These are phyloP conservation scores for Hydractinia symbiolongicarpus DNA, from an alignment of 30 jellyfish, hydroid and myxozoan genomes.

Conservation along the genomic window DNA sequence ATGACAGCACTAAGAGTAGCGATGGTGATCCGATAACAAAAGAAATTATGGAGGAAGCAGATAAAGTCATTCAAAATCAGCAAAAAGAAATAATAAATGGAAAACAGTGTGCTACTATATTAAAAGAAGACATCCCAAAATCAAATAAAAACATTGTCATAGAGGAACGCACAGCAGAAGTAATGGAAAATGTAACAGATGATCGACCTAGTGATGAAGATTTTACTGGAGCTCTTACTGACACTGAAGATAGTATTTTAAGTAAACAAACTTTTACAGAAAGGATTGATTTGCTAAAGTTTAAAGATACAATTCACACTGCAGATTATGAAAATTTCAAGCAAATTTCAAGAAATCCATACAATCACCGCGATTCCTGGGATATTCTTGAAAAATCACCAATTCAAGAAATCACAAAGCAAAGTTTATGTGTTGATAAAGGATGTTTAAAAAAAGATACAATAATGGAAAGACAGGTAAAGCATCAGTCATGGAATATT, in stretches of 20 bases:
- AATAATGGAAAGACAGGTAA: neutral
- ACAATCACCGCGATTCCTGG: slow-evolving; percentile 30
- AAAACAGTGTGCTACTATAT: neutral
- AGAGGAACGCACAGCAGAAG: too few relatives aligned
- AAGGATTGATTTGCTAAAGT: too few relatives aligned
- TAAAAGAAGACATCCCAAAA: too few relatives aligned
- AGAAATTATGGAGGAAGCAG: neutral
- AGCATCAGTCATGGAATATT: slow-evolving; percentile 32
- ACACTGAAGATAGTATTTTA: too few relatives aligned
- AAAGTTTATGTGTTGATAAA: neutral
- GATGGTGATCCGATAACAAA: neutral
- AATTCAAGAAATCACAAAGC: neutral
- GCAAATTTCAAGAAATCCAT: too few relatives aligned
- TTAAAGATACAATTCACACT: too few relatives aligned
- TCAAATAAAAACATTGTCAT: too few relatives aligned
- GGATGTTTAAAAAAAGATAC: neutral
- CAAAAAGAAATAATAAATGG: neutral
- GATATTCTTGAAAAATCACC: slow-evolving; percentile 12
- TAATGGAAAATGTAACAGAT: too few relatives aligned
- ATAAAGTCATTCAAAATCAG: neutral
- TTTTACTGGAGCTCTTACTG: too few relatives aligned
- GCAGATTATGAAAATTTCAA: too few relatives aligned
- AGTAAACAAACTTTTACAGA: too few relatives aligned
- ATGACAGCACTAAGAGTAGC: neutral
- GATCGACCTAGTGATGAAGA: too few relatives aligned